Evolutionary conservation across 2,888 invertebrate genomes (phyloP).

Genomic region (Temnothorax ravouxi): DNA sequence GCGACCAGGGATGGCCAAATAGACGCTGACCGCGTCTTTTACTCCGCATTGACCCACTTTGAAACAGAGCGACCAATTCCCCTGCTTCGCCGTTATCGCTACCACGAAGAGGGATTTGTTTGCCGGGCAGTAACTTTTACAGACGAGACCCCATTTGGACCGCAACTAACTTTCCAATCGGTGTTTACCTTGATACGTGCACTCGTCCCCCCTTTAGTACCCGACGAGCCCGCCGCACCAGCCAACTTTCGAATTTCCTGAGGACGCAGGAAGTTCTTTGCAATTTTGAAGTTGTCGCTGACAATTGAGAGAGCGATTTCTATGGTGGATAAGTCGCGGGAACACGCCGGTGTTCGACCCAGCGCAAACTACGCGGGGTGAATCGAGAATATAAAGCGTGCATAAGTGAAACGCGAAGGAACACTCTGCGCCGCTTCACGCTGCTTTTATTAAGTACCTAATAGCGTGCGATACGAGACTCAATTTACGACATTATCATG

Average conservation of each 20-base stretch:
- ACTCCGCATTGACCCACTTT: slow-evolving; percentile 76
- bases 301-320: slow-evolving; percentile 55
- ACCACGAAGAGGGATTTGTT: slow-evolving; percentile 74
- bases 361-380: slow-evolving; percentile 26
- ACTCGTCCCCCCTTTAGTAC: slow-evolving; percentile 24
- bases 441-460: background rate
- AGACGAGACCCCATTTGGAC: slow-evolving; percentile 75
- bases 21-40: slow-evolving; percentile 47
- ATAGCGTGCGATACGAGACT: background rate
- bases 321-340: slow-evolving; percentile 46
- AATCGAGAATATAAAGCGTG: slow-evolving; percentile 46
- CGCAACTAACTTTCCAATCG: slow-evolving; percentile 80
- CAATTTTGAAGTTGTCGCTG: slow-evolving; percentile 61
- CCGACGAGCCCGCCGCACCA: slow-evolving; percentile 51
- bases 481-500: background rate
- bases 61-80: slow-evolving; percentile 64
- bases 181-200: slow-evolving; percentile 80
- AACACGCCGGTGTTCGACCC: slow-evolving; percentile 24
- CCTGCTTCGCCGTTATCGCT: slow-evolving; percentile 47
- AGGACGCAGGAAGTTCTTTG: slow-evolving; percentile 56
- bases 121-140: slow-evolving; percentile 77
- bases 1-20: slow-evolving; percentile 43
- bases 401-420: slow-evolving; percentile 8
- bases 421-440: background rate
- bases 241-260: slow-evolving; percentile 65